Evolutionary conservation across 2,888 invertebrate genomes (phyloP).

Genomic region (Eristalinus aeneus): DNA sequence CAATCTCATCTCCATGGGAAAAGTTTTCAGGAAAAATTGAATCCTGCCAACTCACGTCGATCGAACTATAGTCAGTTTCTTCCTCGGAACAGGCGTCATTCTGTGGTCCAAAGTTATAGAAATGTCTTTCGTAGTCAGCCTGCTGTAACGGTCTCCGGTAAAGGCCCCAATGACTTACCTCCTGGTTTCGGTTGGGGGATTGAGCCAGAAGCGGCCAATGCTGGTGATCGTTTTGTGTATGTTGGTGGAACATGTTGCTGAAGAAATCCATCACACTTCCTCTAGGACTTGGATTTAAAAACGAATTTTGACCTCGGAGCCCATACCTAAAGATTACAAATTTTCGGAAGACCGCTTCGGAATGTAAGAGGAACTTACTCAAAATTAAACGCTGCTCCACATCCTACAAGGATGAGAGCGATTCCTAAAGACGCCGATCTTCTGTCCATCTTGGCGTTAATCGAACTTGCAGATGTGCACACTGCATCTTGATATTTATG

Average conservation of each 20-base stretch:
- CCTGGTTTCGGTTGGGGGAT: background rate
- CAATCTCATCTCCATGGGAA: background rate
- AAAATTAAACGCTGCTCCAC: conserved; percentile 1
- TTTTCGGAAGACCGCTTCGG: background rate
- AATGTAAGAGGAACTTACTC: conserved; percentile 13
- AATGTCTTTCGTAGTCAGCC: background rate
- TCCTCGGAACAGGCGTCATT: background rate
- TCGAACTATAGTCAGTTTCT: background rate
- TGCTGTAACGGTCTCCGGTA: background rate
- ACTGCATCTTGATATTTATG: conserved; percentile 38
- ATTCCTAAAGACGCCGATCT: conserved; percentile 12
- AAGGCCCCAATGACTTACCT: background rate
- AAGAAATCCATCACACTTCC: conserved; percentile 19
- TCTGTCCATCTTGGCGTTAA: background rate
- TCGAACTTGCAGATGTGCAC: conserved; percentile 6
- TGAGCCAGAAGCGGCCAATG: background rate
- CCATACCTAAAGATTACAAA: background rate
- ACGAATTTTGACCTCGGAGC: background rate
- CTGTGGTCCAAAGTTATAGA: background rate
- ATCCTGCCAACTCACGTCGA: background rate
- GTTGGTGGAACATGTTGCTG: conserved; percentile 19
- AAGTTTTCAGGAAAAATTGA: background rate
- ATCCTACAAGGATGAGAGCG: background rate
- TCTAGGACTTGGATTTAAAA: conserved; percentile 2
- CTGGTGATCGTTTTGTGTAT: background rate